These are phyloP conservation scores for Elephantulus edwardii DNA, from an alignment of 2,113 vertebrate genomes.

Conservation along the genomic window DNA sequence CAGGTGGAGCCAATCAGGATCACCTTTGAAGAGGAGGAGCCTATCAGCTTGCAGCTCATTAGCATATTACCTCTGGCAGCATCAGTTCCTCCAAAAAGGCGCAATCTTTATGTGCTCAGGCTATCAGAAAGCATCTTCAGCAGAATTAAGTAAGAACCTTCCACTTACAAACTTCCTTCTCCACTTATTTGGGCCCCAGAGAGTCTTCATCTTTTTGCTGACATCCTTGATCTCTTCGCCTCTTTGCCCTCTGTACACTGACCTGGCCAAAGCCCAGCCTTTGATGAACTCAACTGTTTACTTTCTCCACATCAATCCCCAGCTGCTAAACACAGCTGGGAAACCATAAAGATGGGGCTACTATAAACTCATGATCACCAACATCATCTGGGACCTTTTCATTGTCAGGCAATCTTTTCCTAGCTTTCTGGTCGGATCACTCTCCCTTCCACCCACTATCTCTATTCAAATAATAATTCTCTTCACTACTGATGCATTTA, in stretches of 20 bases:
- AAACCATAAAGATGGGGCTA: conserved; percentile 17
- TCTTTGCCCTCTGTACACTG: not conserved
- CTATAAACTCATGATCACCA: not conserved
- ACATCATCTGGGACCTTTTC: not conserved
- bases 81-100: not conserved
- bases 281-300: not conserved
- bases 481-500: not conserved
- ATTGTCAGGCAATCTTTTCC: not conserved
- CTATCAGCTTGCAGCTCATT: not conserved
- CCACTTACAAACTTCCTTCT: not conserved
- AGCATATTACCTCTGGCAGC: not conserved
- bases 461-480: not conserved
- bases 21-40: not conserved
- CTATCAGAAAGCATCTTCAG: not conserved
- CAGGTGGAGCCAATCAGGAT: not conserved
- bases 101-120: not conserved
- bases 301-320: not conserved
- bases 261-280: not conserved
- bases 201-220: not conserved
- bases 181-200: not conserved
- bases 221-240: not conserved
- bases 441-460: not conserved
- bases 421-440: not conserved
- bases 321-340: conserved; percentile 10
- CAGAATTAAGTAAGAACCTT: not conserved